Percentiles rank a stretch among this genome's conserved stretches.
Conservation (phyloP, 2,113 vertebrate species). For the Lophura nycthemera region DNA sequence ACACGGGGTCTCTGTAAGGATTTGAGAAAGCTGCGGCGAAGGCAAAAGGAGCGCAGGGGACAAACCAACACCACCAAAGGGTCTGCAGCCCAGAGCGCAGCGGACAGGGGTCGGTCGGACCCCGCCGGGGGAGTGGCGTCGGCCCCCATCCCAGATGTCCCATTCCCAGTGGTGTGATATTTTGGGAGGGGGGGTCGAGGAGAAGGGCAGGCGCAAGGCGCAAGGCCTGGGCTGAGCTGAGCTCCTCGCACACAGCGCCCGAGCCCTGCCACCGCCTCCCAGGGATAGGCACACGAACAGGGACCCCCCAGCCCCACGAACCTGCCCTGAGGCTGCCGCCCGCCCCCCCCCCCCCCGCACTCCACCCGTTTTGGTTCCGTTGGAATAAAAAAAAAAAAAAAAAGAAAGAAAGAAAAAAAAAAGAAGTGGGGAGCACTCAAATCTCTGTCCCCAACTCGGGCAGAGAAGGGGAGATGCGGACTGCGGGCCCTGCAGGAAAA, state of each 20-base stretch:
- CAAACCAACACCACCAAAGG: neutral
- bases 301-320: neutral
- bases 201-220: neutral
- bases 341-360: too few species aligned
- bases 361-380: neutral
- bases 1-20: neutral
- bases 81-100: neutral
- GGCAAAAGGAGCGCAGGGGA: neutral
- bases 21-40: neutral
- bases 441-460: fast-evolving
- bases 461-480: neutral
- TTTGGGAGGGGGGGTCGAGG: neutral
- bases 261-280: neutral
- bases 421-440: neutral
- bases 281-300: neutral
- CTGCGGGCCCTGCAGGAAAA: too few species aligned
- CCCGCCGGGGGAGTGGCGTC: fast-evolving
- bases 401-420: too few species aligned
- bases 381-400: neutral
- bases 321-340: neutral
- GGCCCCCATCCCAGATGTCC: neutral
- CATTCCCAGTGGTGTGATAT: neutral
- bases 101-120: neutral
- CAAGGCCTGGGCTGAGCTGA: neutral
- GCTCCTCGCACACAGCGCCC: neutral